These are phyloP conservation scores for Notamacropus eugenii DNA, from an alignment of 2,797 vertebrate species.

Conservation along the genomic window DNA sequence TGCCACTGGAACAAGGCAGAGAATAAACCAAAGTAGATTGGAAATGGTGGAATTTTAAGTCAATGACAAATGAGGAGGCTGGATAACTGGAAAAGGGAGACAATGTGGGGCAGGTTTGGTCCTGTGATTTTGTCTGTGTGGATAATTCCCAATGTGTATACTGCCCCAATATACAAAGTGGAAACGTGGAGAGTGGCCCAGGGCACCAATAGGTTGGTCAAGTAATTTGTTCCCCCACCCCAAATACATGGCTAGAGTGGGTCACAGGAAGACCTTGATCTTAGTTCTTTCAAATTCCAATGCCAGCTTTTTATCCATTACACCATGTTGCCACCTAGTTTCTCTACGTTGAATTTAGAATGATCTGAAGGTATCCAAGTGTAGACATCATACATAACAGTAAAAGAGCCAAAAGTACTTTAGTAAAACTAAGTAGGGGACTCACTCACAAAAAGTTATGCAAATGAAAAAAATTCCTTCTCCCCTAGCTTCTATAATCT, in stretches of 20 bases:
- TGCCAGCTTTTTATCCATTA: not conserved
- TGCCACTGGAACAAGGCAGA: not conserved
- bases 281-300: not conserved
- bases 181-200: not conserved
- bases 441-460: not conserved
- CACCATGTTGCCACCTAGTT: not conserved
- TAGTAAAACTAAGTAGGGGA: not conserved
- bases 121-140: not conserved
- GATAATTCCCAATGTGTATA: not conserved
- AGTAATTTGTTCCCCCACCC: not conserved
- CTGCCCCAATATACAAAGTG: not conserved
- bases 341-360: not conserved
- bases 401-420: not conserved
- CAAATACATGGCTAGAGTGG: not conserved
- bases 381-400: not conserved
- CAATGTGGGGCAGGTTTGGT: not conserved
- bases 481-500: not conserved
- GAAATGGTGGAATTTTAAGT: not conserved
- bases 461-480: not conserved
- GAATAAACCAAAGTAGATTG: not conserved
- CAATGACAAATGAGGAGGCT: not conserved
- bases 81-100: not conserved
- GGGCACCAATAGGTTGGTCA: not conserved
- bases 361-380: not conserved
- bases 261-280: not conserved